These are phyloP conservation scores for Macaria notata DNA, from an alignment of 2,888 invertebrate genomes.

Conservation along the genomic window DNA sequence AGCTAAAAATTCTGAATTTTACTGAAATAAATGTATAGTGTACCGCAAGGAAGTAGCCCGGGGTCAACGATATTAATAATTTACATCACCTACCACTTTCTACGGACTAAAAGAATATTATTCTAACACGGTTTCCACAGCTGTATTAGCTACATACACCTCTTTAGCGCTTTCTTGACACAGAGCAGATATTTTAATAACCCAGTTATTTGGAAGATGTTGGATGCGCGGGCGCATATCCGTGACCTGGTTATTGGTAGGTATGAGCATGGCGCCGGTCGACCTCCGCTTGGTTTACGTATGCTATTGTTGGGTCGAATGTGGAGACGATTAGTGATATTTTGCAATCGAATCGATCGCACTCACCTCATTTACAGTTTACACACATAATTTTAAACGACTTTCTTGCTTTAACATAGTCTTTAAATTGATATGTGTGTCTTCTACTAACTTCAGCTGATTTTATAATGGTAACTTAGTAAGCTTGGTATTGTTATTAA, in stretches of 20 bases:
- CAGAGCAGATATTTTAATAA: conserved; percentile 19
- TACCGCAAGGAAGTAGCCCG: conserved; percentile 4
- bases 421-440: too few relatives aligned
- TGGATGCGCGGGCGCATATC: conserved; percentile 56
- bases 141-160: conserved; percentile 7
- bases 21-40: background rate
- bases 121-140: conserved; percentile 5
- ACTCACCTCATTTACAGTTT: too few relatives aligned
- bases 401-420: too few relatives aligned
- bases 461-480: too few relatives aligned
- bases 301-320: conserved; percentile 35
- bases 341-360: background rate
- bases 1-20: background rate
- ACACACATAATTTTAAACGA: background rate
- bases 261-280: conserved; percentile 55
- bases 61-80: conserved; percentile 4
- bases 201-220: conserved; percentile 30
- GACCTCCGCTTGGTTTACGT: conserved; percentile 55
- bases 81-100: conserved; percentile 5
- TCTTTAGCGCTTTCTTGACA: conserved; percentile 15
- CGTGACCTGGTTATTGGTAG: conserved; percentile 59
- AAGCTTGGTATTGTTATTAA: too few relatives aligned
- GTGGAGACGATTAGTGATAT: conserved; percentile 9
- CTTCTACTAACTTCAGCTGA: too few relatives aligned
- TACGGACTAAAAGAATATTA: conserved; percentile 4